Percentiles rank a stretch among this genome's conserved stretches.
phyloP scores from a whole-genome alignment of 2,113 vertebrate species.

The Lanius ludovicianus region DNA sequence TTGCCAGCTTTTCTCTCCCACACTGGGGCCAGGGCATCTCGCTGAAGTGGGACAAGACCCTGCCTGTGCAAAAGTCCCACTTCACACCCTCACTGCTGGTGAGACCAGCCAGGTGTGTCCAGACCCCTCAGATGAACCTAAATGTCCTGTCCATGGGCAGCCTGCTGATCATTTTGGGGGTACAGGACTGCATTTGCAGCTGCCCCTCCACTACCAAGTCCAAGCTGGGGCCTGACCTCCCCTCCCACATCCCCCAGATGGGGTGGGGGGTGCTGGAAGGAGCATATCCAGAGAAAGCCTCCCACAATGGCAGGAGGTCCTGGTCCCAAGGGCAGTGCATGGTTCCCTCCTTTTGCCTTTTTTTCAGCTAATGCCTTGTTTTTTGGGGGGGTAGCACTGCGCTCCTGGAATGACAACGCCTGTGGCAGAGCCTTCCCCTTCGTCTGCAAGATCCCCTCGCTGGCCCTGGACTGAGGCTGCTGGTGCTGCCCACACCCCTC shows the following conservation, averaged over 20 bases:
- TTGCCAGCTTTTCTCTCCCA: not conserved
- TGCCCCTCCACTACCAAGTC: not conserved
- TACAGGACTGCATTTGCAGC: not conserved
- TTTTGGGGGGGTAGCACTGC: constrained; percentile 64
- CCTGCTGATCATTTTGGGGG: not conserved
- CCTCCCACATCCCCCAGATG: not conserved
- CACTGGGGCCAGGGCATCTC: rapidly evolving
- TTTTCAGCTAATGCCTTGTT: not conserved
- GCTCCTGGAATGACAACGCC: constrained; percentile 84
- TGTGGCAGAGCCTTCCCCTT: constrained; percentile 81
- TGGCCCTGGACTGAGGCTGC: constrained; percentile 64
- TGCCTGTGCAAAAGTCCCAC: not conserved
- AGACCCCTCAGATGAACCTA: not conserved
- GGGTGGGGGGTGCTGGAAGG: not conserved
- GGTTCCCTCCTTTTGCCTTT: not conserved
- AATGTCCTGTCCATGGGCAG: rapidly evolving
- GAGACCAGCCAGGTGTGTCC: not conserved
- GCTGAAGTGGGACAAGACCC: not conserved
- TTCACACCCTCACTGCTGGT: not conserved
- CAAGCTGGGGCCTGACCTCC: rapidly evolving
- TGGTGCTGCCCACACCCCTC: rapidly evolving
- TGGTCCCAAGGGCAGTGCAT: rapidly evolving
- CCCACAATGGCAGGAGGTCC: not conserved
- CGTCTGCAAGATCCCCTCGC: constrained; percentile 81
- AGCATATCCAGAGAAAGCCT: not conserved